Conservation (phyloP, 2,797 vertebrate species). For the Protonibea diacanthus region DNA sequence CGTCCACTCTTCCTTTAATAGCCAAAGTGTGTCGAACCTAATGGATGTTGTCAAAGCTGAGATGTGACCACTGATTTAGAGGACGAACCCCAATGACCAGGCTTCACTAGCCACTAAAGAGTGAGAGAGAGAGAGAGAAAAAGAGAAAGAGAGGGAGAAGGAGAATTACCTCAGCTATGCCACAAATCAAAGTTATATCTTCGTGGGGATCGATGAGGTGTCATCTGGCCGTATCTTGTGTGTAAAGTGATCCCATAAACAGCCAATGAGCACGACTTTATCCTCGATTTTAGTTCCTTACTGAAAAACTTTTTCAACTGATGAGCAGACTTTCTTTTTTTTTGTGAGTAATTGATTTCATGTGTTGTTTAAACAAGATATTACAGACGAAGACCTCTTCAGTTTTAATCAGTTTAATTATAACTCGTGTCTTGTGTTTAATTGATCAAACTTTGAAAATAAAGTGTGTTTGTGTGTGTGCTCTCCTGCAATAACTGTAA, state of each 20-base stretch:
- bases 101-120: slow-evolving; percentile 55
- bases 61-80: slow-evolving; percentile 79
- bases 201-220: slow-evolving; percentile 75
- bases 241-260: slow-evolving; percentile 69
- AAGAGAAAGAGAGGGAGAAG: slow-evolving; percentile 24
- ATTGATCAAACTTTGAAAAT: slow-evolving; percentile 40
- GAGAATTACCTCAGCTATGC: slow-evolving; percentile 69
- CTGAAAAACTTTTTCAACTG: slow-evolving; percentile 33
- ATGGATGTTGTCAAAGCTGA: slow-evolving; percentile 83
- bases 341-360: slow-evolving; percentile 42
- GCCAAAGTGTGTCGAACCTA: slow-evolving; percentile 81
- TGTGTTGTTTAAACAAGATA: slow-evolving; percentile 31
- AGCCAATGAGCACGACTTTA: slow-evolving; percentile 50
- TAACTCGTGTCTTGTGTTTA: slow-evolving; percentile 27
- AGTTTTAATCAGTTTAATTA: slow-evolving; percentile 37
- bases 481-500: slow-evolving; percentile 35
- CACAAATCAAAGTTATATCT: slow-evolving; percentile 83
- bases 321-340: slow-evolving; percentile 32
- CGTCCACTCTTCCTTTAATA: slow-evolving; percentile 79
- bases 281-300: slow-evolving; percentile 23
- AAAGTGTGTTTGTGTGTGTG: slow-evolving; percentile 48
- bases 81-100: slow-evolving; percentile 61
- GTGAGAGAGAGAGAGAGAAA: slow-evolving; percentile 35
- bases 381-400: slow-evolving; percentile 21
- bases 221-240: slow-evolving; percentile 65